These are phyloP conservation scores for Parazoanthus darwini DNA, from an alignment of 92 coral and sea anemone genomes.

Conservation along the genomic window DNA sequence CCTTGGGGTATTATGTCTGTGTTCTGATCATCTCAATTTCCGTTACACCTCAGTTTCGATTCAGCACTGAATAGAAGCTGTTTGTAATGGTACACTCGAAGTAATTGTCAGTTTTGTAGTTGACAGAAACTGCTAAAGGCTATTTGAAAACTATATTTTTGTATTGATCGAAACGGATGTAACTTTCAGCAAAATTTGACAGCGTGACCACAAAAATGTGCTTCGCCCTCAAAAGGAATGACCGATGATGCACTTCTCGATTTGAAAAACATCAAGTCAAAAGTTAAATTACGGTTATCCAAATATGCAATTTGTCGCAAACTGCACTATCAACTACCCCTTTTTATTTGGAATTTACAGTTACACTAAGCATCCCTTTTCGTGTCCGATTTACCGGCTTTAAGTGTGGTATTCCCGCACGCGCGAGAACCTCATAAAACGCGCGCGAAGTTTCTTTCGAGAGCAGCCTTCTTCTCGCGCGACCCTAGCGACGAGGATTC, in stretches of 20 bases:
- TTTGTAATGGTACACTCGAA: background rate
- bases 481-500: background rate
- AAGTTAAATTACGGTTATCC: background rate
- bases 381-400: background rate
- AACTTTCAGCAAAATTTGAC: background rate
- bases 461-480: background rate
- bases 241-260: background rate
- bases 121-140: background rate
- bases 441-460: background rate
- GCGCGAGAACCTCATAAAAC: background rate
- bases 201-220: background rate
- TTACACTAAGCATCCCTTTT: too few species aligned
- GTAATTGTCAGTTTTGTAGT: background rate
- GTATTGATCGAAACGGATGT: background rate
- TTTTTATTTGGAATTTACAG: too few species aligned
- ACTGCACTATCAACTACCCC: background rate
- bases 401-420: background rate
- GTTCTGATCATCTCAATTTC: background rate
- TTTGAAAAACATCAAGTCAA: background rate
- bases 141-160: background rate
- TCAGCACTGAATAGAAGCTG: background rate
- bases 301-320: background rate
- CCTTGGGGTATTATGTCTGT: background rate
- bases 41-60: background rate
- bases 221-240: background rate